Base-by-base conservation (phyloP, 2,797 vertebrate genomes). In the Tachyglossus aculeatus region DNA sequence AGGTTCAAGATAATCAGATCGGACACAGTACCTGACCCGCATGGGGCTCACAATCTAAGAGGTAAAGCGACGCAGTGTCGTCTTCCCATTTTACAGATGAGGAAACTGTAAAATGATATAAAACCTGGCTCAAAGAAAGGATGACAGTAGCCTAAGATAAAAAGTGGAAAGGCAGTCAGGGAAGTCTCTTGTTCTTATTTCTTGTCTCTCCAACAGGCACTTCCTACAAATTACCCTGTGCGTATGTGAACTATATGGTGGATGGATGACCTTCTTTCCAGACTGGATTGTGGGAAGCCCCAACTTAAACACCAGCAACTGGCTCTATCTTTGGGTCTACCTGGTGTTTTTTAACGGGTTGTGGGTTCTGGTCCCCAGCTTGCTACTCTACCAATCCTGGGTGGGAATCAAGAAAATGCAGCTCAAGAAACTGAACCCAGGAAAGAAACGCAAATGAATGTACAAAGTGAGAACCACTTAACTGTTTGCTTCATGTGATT, bases 251-350 rank as follows among this genome's bases (percentile, higher is more conserved):
- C 65, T 95, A 15, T 89, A 89, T 5, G 92, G 92, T 0, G 85
- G 91, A 45, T 94, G 93, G 90, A 93, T 94, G 93, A 95, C 88
- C 3, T 89, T 92, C 67, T 93, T 84, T 68, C 94, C 94, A 7
- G 93, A 95, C 7, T 93, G 90, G 94, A 81, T 93, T 3, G 0
- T 80, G 0, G 94, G 94, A 50, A 93, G 88, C 85, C 94, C 94
- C 48, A 91, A 82, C 67, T 89, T 95, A 61, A 86, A 94, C 71
- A 91, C 88, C 14, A 83, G 78, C 40, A 90, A 71, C 59, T 89
- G 90, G 91, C 87, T 95, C 36, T 86, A 95, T 87, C 79, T 94
- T 13, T 95, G 95, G 94, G 77, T 96, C 53, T 96, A 95, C 79
- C 85, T 95, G 71, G 72, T 91, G 6, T 89, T 94, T 87, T 96